A percentile compares a stretch with the other conserved stretches of the same genome.
These are phyloP conservation scores for Parelbella ahira DNA, from an alignment of 2,888 invertebrate species.

Conservation along the genomic window DNA sequence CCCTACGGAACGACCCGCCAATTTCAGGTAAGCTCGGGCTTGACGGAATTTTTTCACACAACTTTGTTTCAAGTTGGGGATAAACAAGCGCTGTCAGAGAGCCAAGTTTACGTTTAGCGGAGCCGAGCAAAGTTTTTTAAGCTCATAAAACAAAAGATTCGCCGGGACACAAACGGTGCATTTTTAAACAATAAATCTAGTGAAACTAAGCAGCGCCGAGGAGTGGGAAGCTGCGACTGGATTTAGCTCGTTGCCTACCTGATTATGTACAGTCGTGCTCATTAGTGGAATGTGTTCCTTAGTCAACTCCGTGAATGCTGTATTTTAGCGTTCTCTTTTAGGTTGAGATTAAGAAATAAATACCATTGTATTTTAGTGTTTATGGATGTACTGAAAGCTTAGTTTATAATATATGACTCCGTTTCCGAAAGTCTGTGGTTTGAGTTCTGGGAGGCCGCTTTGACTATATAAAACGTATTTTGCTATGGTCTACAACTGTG, in stretches of 20 bases:
- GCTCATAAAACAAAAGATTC: conserved; percentile 27
- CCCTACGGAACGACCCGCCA: conserved; percentile 12
- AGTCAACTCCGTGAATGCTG: neutral
- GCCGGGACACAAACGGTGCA: conserved; percentile 22
- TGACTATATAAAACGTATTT: no score
- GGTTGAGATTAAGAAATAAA: no score
- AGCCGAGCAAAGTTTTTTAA: conserved; percentile 24
- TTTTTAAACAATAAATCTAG: conserved; percentile 23
- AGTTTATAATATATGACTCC: no score
- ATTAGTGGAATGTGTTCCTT: conserved; percentile 9
- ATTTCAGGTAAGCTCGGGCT: neutral
- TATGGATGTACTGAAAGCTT: no score
- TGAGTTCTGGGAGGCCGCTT: no score
- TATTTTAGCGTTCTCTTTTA: no score
- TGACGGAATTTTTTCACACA: conserved; percentile 13
- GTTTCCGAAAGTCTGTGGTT: no score
- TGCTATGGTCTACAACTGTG: no score
- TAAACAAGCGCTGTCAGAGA: conserved; percentile 21
- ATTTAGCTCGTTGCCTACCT: conserved; percentile 4
- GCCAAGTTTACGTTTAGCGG: conserved; percentile 23
- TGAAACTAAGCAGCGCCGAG: conserved; percentile 9
- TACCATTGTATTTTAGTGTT: no score
- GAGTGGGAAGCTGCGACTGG: conserved; percentile 5
- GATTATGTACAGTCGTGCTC: conserved; percentile 3
- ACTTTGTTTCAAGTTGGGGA: conserved; percentile 19